Evolutionary conservation across 2,113 vertebrate genomes (phyloP), one percentile per base, ranked within the genome.

Genomic region (Recurvirostra avosetta): DNA sequence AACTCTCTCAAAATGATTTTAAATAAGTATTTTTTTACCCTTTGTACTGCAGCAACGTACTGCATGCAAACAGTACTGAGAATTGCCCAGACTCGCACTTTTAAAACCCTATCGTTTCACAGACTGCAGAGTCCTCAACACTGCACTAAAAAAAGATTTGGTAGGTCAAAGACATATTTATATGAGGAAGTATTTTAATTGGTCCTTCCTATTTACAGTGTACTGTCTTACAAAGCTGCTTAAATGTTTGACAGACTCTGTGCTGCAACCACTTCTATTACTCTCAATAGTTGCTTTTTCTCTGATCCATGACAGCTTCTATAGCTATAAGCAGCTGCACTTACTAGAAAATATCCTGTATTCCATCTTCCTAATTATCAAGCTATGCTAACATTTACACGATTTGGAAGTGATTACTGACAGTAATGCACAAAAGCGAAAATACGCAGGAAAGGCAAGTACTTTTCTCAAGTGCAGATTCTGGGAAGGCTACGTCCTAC

Each of bases 91-190:
- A 65, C 36, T 29, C 6, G 2, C 43, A 49, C 27, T 78, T 70
- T 52, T 90, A 94, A 97, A 96, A 97, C 90, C 73, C 89, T 71
- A 29, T 1, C 4, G 50, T 13, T 93, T 84, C 73, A 72, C 45
- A 92, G 78, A 61, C 36, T 67, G 53, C 72, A 43, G 17, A 55
- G 30, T 15, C 29, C 22, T n/a, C 53, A 70, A 25, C 6, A 41
- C 38, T 15, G 2, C 58, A 47, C 7, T 22, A 91, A 45, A 45
- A 45, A 45, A 45, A 61, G 27, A 62, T 63, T 32, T 29, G 14
- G 59, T 14, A 9, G 55, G 47, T 90, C 38, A 86, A 78, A 87
- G n/a, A 18, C 56, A 14, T 16, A 68, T 22, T 92, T 74, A 18
- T 36, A 73, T 58, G 11, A 81, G 12, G 5, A 84, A 68, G 45